Evolutionary conservation across 2,113 vertebrate species (phyloP).

Genomic region (Amazona guildingii): DNA sequence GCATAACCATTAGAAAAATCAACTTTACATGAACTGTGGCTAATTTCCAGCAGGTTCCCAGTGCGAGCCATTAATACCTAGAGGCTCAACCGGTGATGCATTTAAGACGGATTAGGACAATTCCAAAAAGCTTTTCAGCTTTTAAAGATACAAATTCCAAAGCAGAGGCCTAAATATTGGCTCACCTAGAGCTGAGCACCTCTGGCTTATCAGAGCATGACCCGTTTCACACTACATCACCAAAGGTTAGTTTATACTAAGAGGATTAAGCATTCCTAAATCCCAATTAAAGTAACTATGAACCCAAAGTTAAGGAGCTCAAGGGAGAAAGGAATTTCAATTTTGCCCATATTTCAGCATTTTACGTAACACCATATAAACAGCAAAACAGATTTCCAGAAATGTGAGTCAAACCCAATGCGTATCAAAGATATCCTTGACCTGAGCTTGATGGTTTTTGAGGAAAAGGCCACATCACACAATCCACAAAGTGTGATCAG

Average conservation of each 20-base stretch:
- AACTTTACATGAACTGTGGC: conserved; percentile 21
- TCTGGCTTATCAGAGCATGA: not conserved
- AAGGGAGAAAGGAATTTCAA: conserved; percentile 7
- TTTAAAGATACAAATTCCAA: conserved; percentile 28
- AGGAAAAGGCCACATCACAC: not conserved
- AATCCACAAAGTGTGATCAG: not conserved
- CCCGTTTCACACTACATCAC: not conserved
- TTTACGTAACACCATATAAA: not conserved
- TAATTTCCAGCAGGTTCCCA: conserved; percentile 54
- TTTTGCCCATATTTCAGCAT: not conserved
- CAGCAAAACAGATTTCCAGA: not conserved
- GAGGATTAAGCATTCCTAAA: not conserved
- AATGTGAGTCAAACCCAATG: not conserved
- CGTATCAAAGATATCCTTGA: not conserved
- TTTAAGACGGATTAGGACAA: conserved; percentile 35
- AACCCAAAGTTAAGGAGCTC: not conserved
- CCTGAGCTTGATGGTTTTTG: not conserved
- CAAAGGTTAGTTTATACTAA: not conserved
- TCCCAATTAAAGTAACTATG: not conserved
- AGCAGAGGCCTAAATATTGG: not conserved
- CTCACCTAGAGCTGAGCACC: not conserved
- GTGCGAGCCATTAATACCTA: conserved; percentile 34
- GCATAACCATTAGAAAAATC: conserved; percentile 53
- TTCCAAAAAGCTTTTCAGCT: conserved; percentile 11
- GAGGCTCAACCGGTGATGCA: conserved; percentile 27